Base-by-base conservation (phyloP, 2,797 vertebrate genomes). In the Chelidonichthys spinosus region DNA sequence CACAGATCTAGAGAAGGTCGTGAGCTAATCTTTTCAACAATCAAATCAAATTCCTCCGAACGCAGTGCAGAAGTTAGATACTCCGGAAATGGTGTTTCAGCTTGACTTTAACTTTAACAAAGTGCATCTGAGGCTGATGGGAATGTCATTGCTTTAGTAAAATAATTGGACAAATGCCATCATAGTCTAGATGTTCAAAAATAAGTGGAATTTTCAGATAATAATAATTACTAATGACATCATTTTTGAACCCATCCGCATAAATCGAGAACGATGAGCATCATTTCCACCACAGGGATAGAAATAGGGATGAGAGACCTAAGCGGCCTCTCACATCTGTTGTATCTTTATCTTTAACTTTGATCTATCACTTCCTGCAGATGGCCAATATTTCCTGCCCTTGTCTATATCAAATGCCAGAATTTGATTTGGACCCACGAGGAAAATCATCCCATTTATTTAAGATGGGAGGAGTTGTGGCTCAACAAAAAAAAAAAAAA, bases 281-380 rank as follows among this genome's bases (percentile, higher is more conserved):
- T 33, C 35, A 60, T 61, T 55, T 54, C 6, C 25, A 13, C 46
- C 6, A 18, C 25, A 11, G 50, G 6, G 17, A 59, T 39, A 36
- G 3, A 14, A 11, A 44, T 25, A 60, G 4, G 10, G 14, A 14
- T 6, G 18, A 46, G 11, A 59, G 49, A 46, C 37, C 14, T 9
- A 3, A 52, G 32, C 7, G 0, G 0, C 14, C 40, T 40, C 14
- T 63, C 14, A 40, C 35, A 25, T 46, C 56, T 33, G 40, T 47
- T 60, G 6, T 37, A 62, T 66, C 59, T 18, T 39, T 33, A 14
- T 39, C 11, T 33, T 2, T 13, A 40, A 18, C 55, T 61, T 35
- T 76, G 35, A 59, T 72, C 60, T 18, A 15, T 37, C 63, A n/a
- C n/a, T 72, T 52, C 65, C 59, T 77, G 49, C 54, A 7, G 36